Base-by-base conservation (phyloP, 2,888 invertebrate genomes). In the Eledone cirrhosa region DNA sequence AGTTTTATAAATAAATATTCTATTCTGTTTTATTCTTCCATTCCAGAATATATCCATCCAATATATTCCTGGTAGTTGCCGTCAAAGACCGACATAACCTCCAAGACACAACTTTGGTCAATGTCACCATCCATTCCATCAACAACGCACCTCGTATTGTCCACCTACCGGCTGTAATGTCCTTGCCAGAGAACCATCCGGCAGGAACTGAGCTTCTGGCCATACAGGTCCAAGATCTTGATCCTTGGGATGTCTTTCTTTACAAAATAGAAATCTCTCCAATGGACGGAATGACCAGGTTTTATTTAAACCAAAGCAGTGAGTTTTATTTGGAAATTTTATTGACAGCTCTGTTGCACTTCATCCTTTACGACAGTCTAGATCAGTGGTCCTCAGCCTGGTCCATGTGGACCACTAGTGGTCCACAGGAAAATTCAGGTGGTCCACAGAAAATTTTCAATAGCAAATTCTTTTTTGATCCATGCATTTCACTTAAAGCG, bases 101-200 rank as follows among this genome's bases (percentile, higher is more conserved):
- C 13, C 76, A 76, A 47, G 76, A 76, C 47, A 76, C 47, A 3
- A 47, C 76, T 47, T 24, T 76, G 76, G 76, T 76, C 14, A 76
- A 76, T 29, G 47, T 76, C 22, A 76, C 47, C 0, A 24, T 76
- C 1, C 41, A 22, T 22, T 48, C 76, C n/a, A 19, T 76, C 11
- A 76, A 76, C 24, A 76, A 76, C 22, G 13, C 14, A 2, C 76
- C 76, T 5, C 48, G 29, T 3, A 29, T 76, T 22, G 11, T 76
- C n/a, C 41, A 76, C 29, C 13, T 76, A 16, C 76, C 76, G 2
- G 27, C 29, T 16, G 27, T 27, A 5, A 29, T 76, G 14, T 29
- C 48, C 13, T 16, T 76, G 11, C 29, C 48, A 29, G 76, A 76
- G 13, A 76, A 76, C 41, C 48, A 29, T 27, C 47, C 76, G 3